These are phyloP conservation scores for Nomada ruficornis DNA, from an alignment of 2,888 invertebrate species.

Conservation along the genomic window DNA sequence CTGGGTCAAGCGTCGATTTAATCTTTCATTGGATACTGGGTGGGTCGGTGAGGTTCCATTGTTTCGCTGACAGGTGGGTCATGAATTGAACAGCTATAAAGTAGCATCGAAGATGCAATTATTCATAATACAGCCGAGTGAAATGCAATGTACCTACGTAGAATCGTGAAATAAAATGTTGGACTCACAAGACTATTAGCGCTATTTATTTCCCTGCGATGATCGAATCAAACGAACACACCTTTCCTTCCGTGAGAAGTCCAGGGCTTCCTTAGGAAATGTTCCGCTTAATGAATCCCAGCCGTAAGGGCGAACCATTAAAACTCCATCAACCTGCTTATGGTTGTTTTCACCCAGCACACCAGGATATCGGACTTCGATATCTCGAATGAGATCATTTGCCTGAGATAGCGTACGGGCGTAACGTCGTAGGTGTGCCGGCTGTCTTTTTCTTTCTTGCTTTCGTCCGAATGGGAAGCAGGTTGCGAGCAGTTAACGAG, in stretches of 20 bases:
- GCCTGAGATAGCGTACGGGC: conserved; percentile 13
- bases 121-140: not conserved
- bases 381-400: conserved; percentile 55
- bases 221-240: not conserved
- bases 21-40: not conserved
- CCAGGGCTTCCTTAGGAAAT: too few relatives aligned
- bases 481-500: conserved; percentile 25
- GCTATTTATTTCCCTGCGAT: not conserved
- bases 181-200: too few relatives aligned
- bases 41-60: not conserved
- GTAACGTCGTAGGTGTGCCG: conserved; percentile 37
- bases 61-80: conserved; percentile 9
- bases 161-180: too few relatives aligned
- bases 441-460: conserved; percentile 6
- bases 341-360: conserved; percentile 26
- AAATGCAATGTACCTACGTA: too few relatives aligned
- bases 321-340: conserved; percentile 28
- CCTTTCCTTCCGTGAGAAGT: not conserved
- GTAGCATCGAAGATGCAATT: not conserved
- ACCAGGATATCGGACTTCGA: conserved; percentile 33
- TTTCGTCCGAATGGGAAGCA: conserved; percentile 29
- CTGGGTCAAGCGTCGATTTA: not conserved
- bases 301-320: not conserved
- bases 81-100: not conserved
- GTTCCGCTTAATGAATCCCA: not conserved